Evolutionary conservation across 2,888 invertebrate genomes (phyloP).

Genomic region (Mythimna loreyi): DNA sequence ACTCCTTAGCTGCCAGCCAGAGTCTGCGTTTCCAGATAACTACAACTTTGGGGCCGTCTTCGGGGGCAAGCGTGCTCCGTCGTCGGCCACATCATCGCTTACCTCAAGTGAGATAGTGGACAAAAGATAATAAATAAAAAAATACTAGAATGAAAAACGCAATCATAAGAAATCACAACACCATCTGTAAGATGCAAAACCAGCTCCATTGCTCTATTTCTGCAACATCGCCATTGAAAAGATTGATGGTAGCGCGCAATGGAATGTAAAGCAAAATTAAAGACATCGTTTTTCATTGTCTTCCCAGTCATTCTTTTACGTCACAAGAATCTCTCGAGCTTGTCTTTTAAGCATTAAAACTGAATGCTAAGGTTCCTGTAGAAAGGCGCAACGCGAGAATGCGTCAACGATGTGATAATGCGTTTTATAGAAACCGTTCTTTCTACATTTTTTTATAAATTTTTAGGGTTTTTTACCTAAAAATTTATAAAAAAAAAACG

Average conservation of each 20-base stretch:
- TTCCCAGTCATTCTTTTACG: conserved; percentile 51
- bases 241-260: conserved; percentile 56
- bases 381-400: neutral
- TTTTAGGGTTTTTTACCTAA: no score
- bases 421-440: neutral
- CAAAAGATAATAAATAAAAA: no score
- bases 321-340: conserved; percentile 34
- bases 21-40: no score
- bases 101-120: no score
- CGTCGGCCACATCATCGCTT: no score
- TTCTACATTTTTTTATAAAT: no score
- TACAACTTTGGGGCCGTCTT: no score
- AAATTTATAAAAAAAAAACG: no score
- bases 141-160: no score
- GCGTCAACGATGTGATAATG: neutral
- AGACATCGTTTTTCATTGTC: conserved; percentile 61
- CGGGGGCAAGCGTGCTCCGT: no score
- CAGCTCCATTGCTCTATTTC: conserved; percentile 39
- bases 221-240: conserved; percentile 35
- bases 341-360: conserved; percentile 34
- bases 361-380: neutral
- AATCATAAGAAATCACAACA: conserved; percentile 4
- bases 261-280: conserved; percentile 59
- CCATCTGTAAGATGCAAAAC: conserved; percentile 7
- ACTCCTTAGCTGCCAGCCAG: no score